Evolutionary conservation across 2,888 invertebrate genomes (phyloP), one percentile per base, ranked within the genome.

Genomic region (Brachylomia viminalis): DNA sequence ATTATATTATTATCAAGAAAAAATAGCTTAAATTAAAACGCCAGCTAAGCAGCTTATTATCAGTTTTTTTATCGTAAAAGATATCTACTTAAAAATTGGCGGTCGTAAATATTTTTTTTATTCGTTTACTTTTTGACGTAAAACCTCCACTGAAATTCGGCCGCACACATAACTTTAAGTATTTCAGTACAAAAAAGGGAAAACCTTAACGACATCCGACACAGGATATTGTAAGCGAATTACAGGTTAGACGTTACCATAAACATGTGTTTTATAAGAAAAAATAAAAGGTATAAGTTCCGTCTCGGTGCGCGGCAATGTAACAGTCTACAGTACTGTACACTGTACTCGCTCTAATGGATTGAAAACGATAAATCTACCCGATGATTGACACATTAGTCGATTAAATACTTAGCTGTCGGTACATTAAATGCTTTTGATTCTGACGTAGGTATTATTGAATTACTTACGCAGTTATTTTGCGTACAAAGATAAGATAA

Each of bases 331-430:
- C 54, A 38, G 38, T 38, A 38, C 38, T 38, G 5, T 38, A 33
- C 33, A 2, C 17, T 10, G 58, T 42, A 30, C 20, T 17, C 0
- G 30, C n/a, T 58, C 15, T 47, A 58, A 71, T 59, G 15, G 74
- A 72, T 73, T 74, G 47, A 64, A 83, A 74, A 64, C 27, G 6
- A 64, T 76, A 78, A 79, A 77, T 77, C 69, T 58, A 61, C 56
- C 1, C 30, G 30, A 17, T 61, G 87, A 84, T 82, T 75, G 85
- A 85, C 76, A 87, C 49, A 72, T 84, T 65, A 70, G 42, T 69
- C 13, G 42, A 75, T 81, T 86, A 81, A 85, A 80, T 75, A 73
- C 61, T 7, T 38, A 65, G 38, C 59, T 73, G 75, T 56, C 68
- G 20, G 61, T 72, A 42, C 0, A 33, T 15, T 64, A 30, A 49